A percentile compares a stretch with the other conserved stretches of the same genome.
These are phyloP conservation scores for Ctenoplectra terminalis DNA, from an alignment of 1,140 invertebrate species.

Conservation along the genomic window DNA sequence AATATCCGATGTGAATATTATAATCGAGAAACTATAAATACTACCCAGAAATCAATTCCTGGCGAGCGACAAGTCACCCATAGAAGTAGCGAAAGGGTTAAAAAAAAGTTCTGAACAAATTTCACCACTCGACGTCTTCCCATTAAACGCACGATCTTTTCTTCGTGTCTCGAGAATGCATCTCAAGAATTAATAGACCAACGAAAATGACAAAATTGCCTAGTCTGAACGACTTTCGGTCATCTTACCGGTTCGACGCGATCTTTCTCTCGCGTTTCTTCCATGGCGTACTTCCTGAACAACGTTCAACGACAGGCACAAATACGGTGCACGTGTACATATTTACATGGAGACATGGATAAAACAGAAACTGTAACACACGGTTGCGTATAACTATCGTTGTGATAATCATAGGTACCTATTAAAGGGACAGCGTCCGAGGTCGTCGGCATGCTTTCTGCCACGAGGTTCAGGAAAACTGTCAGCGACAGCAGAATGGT, in stretches of 20 bases:
- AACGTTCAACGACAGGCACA: constrained; percentile 28
- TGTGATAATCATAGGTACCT: constrained; percentile 81
- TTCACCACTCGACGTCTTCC: too few species aligned
- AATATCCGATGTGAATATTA: too few species aligned
- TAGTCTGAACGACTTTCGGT: constrained; percentile 38
- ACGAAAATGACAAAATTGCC: too few species aligned
- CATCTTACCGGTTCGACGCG: constrained; percentile 17
- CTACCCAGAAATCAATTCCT: too few species aligned
- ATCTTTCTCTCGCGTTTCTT: constrained; percentile 3
- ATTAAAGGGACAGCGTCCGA: constrained; percentile 92
- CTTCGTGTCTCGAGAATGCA: too few species aligned
- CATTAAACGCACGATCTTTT: too few species aligned
- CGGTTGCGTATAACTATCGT: constrained; percentile 53
- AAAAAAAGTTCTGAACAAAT: too few species aligned
- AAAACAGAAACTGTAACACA: constrained; percentile 52
- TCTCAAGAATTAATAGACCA: too few species aligned
- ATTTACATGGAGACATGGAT: constrained; percentile 57
- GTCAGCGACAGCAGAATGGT: constrained; percentile 99
- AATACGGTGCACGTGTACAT: constrained; percentile 35
- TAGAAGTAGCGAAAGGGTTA: too few species aligned
- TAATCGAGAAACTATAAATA: too few species aligned
- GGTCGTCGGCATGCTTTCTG: constrained; percentile 95
- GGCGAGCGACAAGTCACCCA: too few species aligned
- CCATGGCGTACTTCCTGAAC: not conserved
- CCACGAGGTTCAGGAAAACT: constrained; percentile 97